Conservation (phyloP, 2,797 vertebrate genomes). For the Loris lydekkerianus region DNA sequence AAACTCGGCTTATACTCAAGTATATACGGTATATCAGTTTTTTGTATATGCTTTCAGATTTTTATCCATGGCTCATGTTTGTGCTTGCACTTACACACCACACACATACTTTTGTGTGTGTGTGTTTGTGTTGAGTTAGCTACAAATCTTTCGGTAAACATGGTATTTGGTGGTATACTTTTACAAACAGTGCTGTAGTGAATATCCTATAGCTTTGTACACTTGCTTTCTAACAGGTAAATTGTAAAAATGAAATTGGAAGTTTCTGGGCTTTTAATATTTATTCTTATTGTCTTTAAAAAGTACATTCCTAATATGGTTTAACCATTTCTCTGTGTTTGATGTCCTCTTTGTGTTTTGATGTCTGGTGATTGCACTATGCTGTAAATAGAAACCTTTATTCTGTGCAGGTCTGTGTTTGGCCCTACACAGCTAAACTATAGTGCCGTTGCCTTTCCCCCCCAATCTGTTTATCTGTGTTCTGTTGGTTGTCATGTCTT, state of each 20-base stretch:
- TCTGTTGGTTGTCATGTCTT: background rate
- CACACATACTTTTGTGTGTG: no score
- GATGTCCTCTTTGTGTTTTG: background rate
- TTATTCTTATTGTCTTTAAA: background rate
- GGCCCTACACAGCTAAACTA: background rate
- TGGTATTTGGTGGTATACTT: background rate
- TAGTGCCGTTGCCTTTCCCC: background rate
- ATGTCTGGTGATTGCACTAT: background rate
- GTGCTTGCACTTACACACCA: background rate
- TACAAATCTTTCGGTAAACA: background rate
- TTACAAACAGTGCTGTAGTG: background rate
- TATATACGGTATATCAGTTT: background rate
- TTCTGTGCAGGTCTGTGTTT: background rate
- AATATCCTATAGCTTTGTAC: background rate
- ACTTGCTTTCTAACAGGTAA: background rate
- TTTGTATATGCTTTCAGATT: background rate
- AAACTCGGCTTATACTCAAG: no score
- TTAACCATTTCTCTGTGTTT: conserved; percentile 6
- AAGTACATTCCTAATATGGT: background rate
- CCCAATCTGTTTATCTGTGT: background rate
- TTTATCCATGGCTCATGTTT: background rate
- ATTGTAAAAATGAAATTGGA: background rate
- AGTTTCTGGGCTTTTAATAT: background rate
- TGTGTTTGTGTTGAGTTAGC: background rate
- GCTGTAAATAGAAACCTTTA: background rate